These are phyloP conservation scores for Bradypodion ventrale DNA, from an alignment of 2,797 vertebrate species.

Conservation along the genomic window DNA sequence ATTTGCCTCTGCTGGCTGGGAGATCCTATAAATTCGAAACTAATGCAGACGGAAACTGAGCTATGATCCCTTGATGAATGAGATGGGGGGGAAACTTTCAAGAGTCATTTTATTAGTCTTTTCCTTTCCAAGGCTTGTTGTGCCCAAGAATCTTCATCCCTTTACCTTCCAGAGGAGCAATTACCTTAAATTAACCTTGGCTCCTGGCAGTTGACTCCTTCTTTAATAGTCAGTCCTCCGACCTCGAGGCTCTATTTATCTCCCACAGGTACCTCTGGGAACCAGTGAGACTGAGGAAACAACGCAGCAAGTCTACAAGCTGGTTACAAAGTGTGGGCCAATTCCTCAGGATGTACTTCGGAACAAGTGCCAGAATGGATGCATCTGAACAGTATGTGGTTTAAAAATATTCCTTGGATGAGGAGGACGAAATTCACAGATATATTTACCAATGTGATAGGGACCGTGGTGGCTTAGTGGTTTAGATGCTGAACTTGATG, in stretches of 20 bases:
- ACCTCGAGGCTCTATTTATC: conserved; percentile 32
- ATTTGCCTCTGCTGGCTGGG: too few relatives aligned
- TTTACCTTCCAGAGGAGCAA: conserved; percentile 28
- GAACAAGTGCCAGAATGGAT: background rate
- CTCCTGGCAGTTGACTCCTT: conserved; percentile 42
- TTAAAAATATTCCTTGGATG: background rate
- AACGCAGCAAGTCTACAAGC: conserved; percentile 55
- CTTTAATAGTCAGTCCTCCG: conserved; percentile 18
- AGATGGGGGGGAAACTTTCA: background rate
- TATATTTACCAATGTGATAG: too few relatives aligned
- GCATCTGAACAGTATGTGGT: background rate
- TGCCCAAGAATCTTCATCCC: background rate
- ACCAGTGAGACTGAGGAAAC: conserved; percentile 54
- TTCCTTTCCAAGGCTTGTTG: too few relatives aligned
- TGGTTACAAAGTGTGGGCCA: conserved; percentile 50
- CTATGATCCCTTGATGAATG: background rate
- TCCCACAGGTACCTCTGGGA: background rate
- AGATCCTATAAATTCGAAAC: too few relatives aligned
- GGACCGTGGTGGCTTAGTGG: too few relatives aligned
- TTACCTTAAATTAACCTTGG: conserved; percentile 56
- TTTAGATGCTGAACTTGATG: too few relatives aligned
- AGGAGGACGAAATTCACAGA: background rate
- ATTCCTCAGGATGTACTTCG: conserved; percentile 21
- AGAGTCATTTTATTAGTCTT: too few relatives aligned
- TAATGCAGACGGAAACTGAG: background rate